A percentile compares a stretch with the other conserved stretches of the same genome.
phyloP scores from a whole-genome alignment of 2,888 invertebrate genomes.

The Nebria salina region DNA sequence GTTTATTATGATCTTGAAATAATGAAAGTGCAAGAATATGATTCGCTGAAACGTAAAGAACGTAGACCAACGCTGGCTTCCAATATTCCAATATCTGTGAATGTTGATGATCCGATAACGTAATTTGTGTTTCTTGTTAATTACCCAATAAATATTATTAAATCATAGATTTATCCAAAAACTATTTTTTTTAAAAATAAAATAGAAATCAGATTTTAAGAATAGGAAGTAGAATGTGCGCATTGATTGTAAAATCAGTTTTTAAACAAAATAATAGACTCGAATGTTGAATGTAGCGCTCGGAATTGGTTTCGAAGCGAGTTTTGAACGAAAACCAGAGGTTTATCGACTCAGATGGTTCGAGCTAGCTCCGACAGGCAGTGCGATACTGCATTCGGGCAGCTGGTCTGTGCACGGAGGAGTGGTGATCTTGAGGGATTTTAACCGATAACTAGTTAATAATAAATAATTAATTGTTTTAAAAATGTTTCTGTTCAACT shows the following conservation, averaged over 20 bases:
- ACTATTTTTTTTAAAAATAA: too few relatives aligned
- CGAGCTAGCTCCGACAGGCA: constrained; percentile 23
- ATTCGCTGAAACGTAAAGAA: constrained; percentile 48
- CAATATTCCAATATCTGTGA: constrained; percentile 46
- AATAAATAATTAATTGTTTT: constrained; percentile 41
- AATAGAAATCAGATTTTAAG: too few relatives aligned
- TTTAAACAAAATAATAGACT: too few relatives aligned
- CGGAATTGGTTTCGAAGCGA: too few relatives aligned
- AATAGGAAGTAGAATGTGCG: too few relatives aligned
- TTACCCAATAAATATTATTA: background rate
- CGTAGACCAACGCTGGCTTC: background rate
- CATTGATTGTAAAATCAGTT: too few relatives aligned
- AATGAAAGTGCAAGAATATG: constrained; percentile 56
- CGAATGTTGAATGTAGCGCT: too few relatives aligned
- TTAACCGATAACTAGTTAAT: constrained; percentile 30
- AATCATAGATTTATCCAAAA: too few relatives aligned
- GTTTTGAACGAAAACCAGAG: too few relatives aligned
- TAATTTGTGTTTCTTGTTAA: background rate
- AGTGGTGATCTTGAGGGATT: constrained; percentile 35
- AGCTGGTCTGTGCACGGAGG: constrained; percentile 42
- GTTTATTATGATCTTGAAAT: constrained; percentile 59
- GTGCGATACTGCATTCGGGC: constrained; percentile 38
- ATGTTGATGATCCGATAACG: constrained; percentile 26
- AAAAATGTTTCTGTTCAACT: constrained; percentile 32
- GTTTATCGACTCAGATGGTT: constrained; percentile 9